Base-by-base conservation (phyloP, 2,797 vertebrate genomes). In the Adrianichthys oophorus region DNA sequence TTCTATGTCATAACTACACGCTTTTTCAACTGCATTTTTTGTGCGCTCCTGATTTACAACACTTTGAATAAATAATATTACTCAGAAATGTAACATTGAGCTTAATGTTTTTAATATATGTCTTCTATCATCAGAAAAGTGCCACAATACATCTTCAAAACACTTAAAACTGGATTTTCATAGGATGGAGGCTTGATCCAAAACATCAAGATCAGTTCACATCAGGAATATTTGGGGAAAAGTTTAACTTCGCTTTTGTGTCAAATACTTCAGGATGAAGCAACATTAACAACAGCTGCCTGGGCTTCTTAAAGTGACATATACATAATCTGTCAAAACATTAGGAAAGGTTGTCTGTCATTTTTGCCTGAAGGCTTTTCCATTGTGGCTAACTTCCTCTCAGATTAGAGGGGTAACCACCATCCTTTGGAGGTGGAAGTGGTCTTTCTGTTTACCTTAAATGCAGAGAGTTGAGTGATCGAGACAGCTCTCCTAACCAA, bases 371-470 rank as follows among this genome's bases (percentile, higher is more conserved):
- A 62, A 70, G 73, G 69, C 62, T 63, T 51, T 62, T 57, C 65
- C 45, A 32, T 32, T 7, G 7, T 10, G 48, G 37, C 71, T 68
- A 64, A 74, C 1, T 59, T 72, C 67, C 74, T 46, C 59, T 68
- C 61, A 62, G 68, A 68, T 53, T 62, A 84, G 65, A 62, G 68
- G 57, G 45, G 68, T 86, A 84, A 86, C 78, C 78, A 78, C 69
- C 52, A 59, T 84, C 69, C 72, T 85, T 80, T 80, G 72, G 78
- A 72, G 74, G 40, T 71, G 72, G 77, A 82, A 78, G 82, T 50
- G 52, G 42, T 84, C 80, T 86, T 89, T 89, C 81, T 66, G 73
- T 79, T 84, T 76, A 68, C 68, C 59, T 59, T 81, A 65, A 53
- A 55, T 76, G 69, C 65, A 63, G 65, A 41, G 46, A 62, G 64